Conservation (phyloP, 2,888 invertebrate species). For the Mermis nigrescens region DNA sequence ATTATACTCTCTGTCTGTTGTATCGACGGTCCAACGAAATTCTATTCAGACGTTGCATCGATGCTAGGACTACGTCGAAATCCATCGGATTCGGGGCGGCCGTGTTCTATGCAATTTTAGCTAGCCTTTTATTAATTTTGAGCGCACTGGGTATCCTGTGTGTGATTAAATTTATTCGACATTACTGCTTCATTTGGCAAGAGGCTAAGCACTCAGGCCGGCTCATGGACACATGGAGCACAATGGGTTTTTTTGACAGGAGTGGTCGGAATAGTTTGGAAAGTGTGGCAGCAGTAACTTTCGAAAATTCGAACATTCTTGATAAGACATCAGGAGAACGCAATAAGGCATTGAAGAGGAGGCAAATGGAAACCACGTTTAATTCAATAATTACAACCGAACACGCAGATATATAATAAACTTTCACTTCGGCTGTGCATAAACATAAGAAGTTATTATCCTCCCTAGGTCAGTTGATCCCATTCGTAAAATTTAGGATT, state of each 20-base stretch:
- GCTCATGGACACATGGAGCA: conserved; percentile 8
- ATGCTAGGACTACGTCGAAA: not conserved
- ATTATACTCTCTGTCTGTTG: conserved; percentile 11
- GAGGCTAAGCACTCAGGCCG: conserved; percentile 10
- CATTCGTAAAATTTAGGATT: too few species aligned
- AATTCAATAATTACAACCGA: too few species aligned
- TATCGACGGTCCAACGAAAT: not conserved
- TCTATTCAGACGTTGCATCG: conserved; percentile 8
- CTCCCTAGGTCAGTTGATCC: too few species aligned
- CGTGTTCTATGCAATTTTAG: not conserved
- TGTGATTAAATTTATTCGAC: conserved; percentile 6
- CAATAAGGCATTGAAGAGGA: too few species aligned
- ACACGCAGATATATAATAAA: too few species aligned
- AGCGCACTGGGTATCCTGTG: conserved; percentile 3
- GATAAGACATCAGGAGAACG: too few species aligned
- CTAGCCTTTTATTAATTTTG: not conserved
- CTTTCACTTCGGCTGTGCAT: too few species aligned
- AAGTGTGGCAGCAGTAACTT: too few species aligned
- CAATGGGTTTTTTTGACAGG: conserved; percentile 12
- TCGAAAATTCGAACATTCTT: too few species aligned
- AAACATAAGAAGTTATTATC: too few species aligned
- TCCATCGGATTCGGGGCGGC: not conserved
- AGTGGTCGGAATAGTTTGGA: too few species aligned
- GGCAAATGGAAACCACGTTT: too few species aligned
- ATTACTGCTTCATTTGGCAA: conserved; percentile 13